Evolutionary conservation across 2,797 vertebrate genomes (phyloP), one percentile per base, ranked within the genome.

Genomic region (Brachyalestes nurse): DNA sequence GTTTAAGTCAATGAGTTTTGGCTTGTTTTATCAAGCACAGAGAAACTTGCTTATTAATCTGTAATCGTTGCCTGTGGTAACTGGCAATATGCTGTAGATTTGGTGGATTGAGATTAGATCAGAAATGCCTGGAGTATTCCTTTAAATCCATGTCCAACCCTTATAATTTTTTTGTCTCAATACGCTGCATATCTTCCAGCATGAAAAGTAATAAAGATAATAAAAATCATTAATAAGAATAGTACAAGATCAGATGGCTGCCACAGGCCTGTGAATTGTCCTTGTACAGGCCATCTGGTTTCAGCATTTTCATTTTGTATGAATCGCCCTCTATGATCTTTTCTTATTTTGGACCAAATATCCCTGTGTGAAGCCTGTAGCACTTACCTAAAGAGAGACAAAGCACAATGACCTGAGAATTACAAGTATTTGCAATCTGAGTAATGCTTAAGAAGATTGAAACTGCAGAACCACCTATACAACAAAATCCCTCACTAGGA

Each of bases 341-440:
- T 51, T 13, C 14, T 28, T 13, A 7, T 34, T 53, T 55, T 2
- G 25, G 28, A 72, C 51, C 49, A 72, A 55, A 72, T n/a, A 34
- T 34, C 49, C 28, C 17, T 55, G 5, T 19, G 17, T 3, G n/a
- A 70, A 25, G 1, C 5, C n/a, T 10, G 13, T 25, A 72, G 23
- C 69, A 53, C 25, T 53, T 38, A 38, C 70, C 49, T 38, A 38
- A 55, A 57, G 9, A 38, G 17, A 57, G 25, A 49, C 78, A 65
- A 60, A 76, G 73, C 78, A 80, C 77, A 76, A 72, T 45, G 45
- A 55, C 55, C 45, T 9, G 23, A 70, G 12, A 47, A 70, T 49
- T 53, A 5, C 66, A 75, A 74, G 45, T 19, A 25, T 23, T 69
- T n/a, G 10, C 28, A 38, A 49, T 38, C 53, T 45, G 58, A 34